These are phyloP conservation scores for Callopanchax toddi DNA, from an alignment of 2,113 vertebrate species.

Conservation along the genomic window DNA sequence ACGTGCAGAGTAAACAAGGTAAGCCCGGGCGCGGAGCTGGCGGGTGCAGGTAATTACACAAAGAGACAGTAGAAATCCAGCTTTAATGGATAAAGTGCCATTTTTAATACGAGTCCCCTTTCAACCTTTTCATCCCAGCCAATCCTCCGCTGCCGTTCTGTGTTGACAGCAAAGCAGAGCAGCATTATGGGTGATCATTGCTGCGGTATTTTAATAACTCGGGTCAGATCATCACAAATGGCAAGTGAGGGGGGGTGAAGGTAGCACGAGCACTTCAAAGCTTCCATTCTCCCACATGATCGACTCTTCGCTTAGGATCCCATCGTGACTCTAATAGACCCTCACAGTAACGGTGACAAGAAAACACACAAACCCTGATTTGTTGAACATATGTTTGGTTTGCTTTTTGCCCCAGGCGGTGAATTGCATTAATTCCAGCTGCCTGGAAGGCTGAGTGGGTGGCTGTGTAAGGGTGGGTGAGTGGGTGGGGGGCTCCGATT, in stretches of 20 bases:
- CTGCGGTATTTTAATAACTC: constrained; percentile 71
- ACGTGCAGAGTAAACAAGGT: constrained; percentile 81
- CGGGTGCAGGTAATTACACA: constrained; percentile 78
- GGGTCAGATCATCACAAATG: constrained; percentile 71
- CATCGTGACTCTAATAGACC: constrained; percentile 74
- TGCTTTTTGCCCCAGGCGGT: constrained; percentile 80
- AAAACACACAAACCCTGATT: constrained; percentile 83
- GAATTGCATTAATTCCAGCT: constrained; percentile 81
- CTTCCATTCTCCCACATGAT: constrained; percentile 46
- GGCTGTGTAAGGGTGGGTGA: no score
- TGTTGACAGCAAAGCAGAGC: constrained; percentile 67
- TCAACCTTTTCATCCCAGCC: constrained; percentile 73
- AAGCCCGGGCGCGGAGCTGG: constrained; percentile 70
- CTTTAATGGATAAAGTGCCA: constrained; percentile 79
- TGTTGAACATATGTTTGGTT: constrained; percentile 85
- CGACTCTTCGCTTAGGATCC: constrained; percentile 72
- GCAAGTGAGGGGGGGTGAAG: constrained; percentile 43
- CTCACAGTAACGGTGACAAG: constrained; percentile 72
- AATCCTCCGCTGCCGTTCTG: constrained; percentile 67
- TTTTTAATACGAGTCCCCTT: constrained; percentile 72
- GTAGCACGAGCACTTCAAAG: constrained; percentile 76
- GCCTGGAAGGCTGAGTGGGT: constrained; percentile 75
- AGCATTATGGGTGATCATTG: constrained; percentile 68
- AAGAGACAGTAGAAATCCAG: constrained; percentile 73
- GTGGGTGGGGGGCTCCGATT: constrained; percentile 63